A percentile compares a stretch with the other conserved stretches of the same genome.
phyloP scores from a whole-genome alignment of 2,888 invertebrate species.

The Hydroisotoma schaefferi region DNA sequence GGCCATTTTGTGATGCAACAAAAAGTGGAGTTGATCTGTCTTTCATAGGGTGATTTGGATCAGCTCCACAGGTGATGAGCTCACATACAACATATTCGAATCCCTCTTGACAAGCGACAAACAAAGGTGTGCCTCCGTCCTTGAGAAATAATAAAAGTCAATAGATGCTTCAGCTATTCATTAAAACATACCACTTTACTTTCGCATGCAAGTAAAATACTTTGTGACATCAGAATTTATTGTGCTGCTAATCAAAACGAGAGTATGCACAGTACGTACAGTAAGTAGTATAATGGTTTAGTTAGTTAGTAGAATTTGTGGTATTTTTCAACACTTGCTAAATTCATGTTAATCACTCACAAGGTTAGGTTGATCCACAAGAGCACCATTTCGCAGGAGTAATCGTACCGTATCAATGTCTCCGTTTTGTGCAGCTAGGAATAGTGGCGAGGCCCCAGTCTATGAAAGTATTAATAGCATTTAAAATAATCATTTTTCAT shows the following conservation, averaged over 20 bases:
- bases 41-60: conserved; percentile 79
- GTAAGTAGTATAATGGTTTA: too few species aligned
- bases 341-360: conserved; percentile 56
- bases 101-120: conserved; percentile 88
- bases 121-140: conserved; percentile 94
- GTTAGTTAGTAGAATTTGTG: too few species aligned
- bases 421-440: conserved; percentile 92
- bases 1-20: conserved; percentile 91
- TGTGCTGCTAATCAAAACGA: too few species aligned
- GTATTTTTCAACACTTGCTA: background rate
- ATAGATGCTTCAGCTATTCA: background rate
- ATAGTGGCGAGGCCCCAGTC: conserved; percentile 89
- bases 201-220: background rate
- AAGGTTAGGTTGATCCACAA: conserved; percentile 73
- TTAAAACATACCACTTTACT: background rate
- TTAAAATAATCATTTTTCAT: too few species aligned
- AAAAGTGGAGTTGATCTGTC: conserved; percentile 88
- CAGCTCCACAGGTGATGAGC: conserved; percentile 74
- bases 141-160: conserved; percentile 52
- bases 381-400: conserved; percentile 73
- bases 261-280: too few species aligned
- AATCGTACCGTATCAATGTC: conserved; percentile 75
- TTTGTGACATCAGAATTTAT: too few species aligned
- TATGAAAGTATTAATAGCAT: conserved; percentile 54
- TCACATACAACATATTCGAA: conserved; percentile 83